phyloP scores from a whole-genome alignment of 2,888 invertebrate genomes.

The Cephus rjabovi region DNA sequence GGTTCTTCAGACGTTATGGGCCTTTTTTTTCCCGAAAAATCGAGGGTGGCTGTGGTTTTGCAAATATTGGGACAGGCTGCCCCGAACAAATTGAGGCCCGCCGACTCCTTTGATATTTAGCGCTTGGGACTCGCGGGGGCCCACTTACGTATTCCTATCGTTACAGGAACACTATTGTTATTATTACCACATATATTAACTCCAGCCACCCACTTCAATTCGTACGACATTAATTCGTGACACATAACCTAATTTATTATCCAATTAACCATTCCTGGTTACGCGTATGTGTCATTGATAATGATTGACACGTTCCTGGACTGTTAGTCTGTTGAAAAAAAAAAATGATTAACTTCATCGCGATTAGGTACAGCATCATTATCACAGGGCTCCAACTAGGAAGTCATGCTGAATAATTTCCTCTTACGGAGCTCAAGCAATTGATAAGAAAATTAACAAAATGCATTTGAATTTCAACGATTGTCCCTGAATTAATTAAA shows the following conservation, averaged over 20 bases:
- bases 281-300: neutral
- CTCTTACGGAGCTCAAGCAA: neutral
- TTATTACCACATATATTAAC: neutral
- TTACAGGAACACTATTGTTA: neutral
- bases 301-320: neutral
- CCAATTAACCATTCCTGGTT: neutral
- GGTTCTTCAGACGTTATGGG: constrained; percentile 24
- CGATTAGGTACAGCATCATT: neutral
- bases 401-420: neutral
- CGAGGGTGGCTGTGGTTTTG: constrained; percentile 32
- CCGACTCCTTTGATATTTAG: neutral
- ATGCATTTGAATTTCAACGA: neutral
- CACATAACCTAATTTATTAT: neutral
- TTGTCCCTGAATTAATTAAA: neutral
- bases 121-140: neutral
- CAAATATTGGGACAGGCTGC: constrained; percentile 48
- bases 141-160: neutral
- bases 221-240: neutral
- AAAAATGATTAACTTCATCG: neutral
- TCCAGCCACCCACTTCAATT: neutral
- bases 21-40: constrained; percentile 26
- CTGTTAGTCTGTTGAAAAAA: neutral
- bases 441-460: neutral
- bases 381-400: neutral
- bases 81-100: neutral